Percentiles rank a stretch among this genome's conserved stretches.
These are phyloP conservation scores for Coccyzus lansbergi DNA, from an alignment of 2,797 vertebrate species.

Conservation along the genomic window DNA sequence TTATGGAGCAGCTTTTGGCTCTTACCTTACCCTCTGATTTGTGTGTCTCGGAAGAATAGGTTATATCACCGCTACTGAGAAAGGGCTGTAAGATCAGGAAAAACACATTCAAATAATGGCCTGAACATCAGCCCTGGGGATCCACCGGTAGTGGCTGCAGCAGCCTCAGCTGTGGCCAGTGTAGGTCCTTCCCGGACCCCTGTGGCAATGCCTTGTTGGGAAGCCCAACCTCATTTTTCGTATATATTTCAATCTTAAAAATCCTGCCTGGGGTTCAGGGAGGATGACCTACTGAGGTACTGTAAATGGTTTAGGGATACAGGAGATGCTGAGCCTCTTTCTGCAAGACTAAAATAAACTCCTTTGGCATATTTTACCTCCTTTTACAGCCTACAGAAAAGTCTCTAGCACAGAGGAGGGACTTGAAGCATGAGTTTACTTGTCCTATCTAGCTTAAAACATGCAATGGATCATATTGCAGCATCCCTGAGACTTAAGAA, in stretches of 20 bases:
- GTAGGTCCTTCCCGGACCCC: neutral
- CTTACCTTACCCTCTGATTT: conserved; percentile 4
- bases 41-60: neutral
- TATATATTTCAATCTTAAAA: neutral
- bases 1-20: conserved; percentile 29
- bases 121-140: neutral
- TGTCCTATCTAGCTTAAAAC: neutral
- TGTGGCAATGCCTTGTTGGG: fast-evolving
- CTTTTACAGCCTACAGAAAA: neutral
- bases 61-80: neutral
- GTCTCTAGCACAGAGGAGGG: neutral
- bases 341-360: neutral
- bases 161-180: neutral
- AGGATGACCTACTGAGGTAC: neutral
- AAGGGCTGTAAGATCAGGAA: conserved; percentile 13
- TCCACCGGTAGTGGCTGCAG: fast-evolving
- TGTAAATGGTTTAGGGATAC: fast-evolving
- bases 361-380: neutral
- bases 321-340: neutral
- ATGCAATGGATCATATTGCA: fast-evolving
- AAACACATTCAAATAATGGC: neutral
- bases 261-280: neutral
- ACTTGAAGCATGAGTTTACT: neutral
- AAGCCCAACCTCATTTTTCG: neutral
- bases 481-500: neutral